Conservation (phyloP, 2,888 invertebrate species). For the Hirtodrosophila confusa region DNA sequence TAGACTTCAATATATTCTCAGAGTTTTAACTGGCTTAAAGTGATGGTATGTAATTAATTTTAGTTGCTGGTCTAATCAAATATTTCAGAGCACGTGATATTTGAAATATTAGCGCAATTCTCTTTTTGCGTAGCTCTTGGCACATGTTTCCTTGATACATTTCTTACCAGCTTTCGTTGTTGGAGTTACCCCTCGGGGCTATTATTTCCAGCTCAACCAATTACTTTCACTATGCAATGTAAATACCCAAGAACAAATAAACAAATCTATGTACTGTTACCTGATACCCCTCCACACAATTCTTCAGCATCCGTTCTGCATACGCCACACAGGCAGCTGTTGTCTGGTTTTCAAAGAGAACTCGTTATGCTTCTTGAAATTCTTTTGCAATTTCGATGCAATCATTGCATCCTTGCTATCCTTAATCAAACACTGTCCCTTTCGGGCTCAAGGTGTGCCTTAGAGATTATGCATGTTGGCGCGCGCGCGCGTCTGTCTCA, state of each 20-base stretch:
- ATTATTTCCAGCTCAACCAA: slow-evolving; percentile 18
- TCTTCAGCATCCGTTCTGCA: slow-evolving; percentile 49
- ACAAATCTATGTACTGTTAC: slow-evolving; percentile 47
- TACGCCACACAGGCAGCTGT: slow-evolving; percentile 53
- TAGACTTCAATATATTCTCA: background rate
- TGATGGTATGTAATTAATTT: too few species aligned
- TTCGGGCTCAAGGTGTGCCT: slow-evolving; percentile 55
- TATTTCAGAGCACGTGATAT: too few species aligned
- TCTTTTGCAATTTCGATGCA: slow-evolving; percentile 63
- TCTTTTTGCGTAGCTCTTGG: background rate
- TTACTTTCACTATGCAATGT: slow-evolving; percentile 58
- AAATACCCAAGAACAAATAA: slow-evolving; percentile 54
- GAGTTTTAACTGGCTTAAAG: too few species aligned
- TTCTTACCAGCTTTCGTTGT: background rate
- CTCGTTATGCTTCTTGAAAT: slow-evolving; percentile 44
- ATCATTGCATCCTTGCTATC: slow-evolving; percentile 47
- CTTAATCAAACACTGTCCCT: slow-evolving; percentile 55
- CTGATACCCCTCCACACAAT: slow-evolving; percentile 41
- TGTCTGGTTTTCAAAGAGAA: slow-evolving; percentile 28
- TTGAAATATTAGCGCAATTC: background rate
- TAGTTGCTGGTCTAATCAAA: too few species aligned
- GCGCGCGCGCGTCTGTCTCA: slow-evolving; percentile 36
- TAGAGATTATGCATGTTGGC: slow-evolving; percentile 69
- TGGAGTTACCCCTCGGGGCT: background rate
- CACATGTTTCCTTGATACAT: background rate